Evolutionary conservation across 2,113 vertebrate genomes (phyloP).

Genomic region (Nanger granti): DNA sequence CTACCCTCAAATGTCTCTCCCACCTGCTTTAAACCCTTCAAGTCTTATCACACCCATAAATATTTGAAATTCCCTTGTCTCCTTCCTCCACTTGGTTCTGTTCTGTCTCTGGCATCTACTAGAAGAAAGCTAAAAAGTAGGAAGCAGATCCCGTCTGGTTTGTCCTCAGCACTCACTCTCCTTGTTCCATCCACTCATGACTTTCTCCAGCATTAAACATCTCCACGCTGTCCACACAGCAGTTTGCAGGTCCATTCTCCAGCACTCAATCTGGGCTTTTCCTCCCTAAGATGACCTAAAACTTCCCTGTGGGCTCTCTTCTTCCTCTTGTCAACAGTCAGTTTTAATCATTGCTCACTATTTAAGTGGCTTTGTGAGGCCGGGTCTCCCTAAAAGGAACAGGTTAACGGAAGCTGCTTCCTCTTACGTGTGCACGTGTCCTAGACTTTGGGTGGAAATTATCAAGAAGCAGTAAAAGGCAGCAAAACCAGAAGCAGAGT

Average conservation of each 20-base stretch:
- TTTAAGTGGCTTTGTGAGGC: background rate
- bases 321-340: background rate
- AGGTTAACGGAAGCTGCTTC: background rate
- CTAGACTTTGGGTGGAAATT: background rate
- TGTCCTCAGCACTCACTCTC: background rate
- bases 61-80: background rate
- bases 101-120: background rate
- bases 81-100: background rate
- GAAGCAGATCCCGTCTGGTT: background rate
- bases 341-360: background rate
- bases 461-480: background rate
- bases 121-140: background rate
- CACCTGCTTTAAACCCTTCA: background rate
- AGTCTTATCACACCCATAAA: slow-evolving; percentile 19
- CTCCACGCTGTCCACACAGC: background rate
- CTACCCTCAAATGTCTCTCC: background rate
- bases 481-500: background rate
- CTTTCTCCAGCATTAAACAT: background rate
- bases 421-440: background rate
- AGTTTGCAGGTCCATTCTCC: background rate
- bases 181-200: too few species aligned
- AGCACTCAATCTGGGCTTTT: background rate
- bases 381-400: background rate
- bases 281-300: background rate
- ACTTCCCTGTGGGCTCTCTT: background rate